Evolutionary conservation across 2,113 vertebrate genomes (phyloP), one percentile per base, ranked within the genome.

Genomic region (Oreochromis aureus): DNA sequence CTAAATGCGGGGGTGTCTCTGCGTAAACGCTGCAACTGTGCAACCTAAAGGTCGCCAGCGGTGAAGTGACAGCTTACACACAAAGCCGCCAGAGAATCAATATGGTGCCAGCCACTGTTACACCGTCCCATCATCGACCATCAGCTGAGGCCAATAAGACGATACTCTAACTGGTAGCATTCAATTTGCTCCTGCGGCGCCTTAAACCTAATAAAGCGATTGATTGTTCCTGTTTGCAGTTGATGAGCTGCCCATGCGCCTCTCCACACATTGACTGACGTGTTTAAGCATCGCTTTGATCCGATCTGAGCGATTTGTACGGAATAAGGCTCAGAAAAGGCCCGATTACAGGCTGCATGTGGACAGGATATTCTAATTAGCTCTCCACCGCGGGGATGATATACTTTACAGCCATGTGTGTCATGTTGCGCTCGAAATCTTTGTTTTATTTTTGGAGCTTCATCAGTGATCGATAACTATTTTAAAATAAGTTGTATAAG

Each of bases 141-240:
- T 94, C 91, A 95, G 88, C 91, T 81, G 89, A 86, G 94, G 93
- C 95, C 96, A 94, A 96, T 95, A 95, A 95, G 93, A 95, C 93
- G 91, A 95, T 96, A 93, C 89, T 76, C 91, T 90, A 96, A 96
- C 97, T 96, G 97, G 96, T 97, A 96, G 96, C 95, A 91, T 96
- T 97, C 97, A 97, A 96, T 97, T 96, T 96, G 96, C 96, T 97
- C 94, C 95, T 84, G 94, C 94, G 91, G 93, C 95, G 95, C 94
- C 94, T 92, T 93, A 94, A 95, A 95, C 91, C 95, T 95, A 96
- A 97, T 97, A 96, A 96, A 95, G 95, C 96, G 89, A 99, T 98
- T 97, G 98, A 98, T 98, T 96, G 97, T 86, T 92, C 89, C 95
- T 94, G 95, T 95, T 84, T 97, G 96, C 97, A 95, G 96, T 95